These are phyloP conservation scores for Acinonyx jubatus DNA, from an alignment of 2,113 vertebrate genomes.

Conservation along the genomic window DNA sequence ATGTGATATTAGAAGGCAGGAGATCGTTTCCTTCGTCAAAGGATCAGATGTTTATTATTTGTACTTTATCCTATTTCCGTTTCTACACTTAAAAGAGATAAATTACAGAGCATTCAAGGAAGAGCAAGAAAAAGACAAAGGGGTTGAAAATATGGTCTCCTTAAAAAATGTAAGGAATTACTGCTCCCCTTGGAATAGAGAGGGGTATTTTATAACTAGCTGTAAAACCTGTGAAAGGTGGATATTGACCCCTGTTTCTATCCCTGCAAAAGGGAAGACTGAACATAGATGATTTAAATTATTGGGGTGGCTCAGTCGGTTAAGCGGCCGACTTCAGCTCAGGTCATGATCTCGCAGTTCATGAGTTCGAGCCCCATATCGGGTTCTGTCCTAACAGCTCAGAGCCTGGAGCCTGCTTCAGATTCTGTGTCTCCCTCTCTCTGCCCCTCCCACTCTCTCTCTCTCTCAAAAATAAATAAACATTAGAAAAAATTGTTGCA, in stretches of 20 bases:
- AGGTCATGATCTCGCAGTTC: neutral
- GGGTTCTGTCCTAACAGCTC: neutral
- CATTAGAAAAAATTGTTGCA: neutral
- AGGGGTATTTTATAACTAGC: neutral
- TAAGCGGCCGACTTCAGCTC: neutral
- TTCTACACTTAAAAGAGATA: neutral
- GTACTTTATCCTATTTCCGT: neutral
- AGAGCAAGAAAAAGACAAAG: neutral
- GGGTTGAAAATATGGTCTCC: neutral
- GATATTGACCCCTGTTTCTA: neutral
- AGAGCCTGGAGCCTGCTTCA: neutral
- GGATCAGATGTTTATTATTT: neutral
- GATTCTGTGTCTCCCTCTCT: neutral
- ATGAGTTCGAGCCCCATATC: neutral
- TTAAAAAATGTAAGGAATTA: neutral
- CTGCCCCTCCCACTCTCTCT: neutral
- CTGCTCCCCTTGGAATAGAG: neutral
- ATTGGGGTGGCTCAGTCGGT: neutral
- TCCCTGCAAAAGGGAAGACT: neutral
- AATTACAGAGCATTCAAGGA: neutral
- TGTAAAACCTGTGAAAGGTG: neutral
- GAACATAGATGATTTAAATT: neutral
- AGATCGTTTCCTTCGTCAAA: neutral
- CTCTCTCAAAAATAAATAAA: neutral
- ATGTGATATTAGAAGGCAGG: neutral